These are phyloP conservation scores for Nerophis lumbriciformis DNA, from an alignment of 2,113 vertebrate genomes.

Conservation along the genomic window DNA sequence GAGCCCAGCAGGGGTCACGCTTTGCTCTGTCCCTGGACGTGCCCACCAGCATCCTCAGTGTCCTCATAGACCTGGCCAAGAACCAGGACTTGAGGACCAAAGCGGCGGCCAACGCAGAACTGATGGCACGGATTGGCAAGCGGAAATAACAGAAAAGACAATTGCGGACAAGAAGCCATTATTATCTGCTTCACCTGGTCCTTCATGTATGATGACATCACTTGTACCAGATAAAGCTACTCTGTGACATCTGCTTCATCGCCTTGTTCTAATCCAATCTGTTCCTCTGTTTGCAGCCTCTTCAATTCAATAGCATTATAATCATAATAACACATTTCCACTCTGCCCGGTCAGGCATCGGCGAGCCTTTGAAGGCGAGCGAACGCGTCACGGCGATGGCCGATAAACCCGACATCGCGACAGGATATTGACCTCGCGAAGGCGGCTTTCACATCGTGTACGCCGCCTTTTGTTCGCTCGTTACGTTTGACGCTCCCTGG, in stretches of 20 bases:
- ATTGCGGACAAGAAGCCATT: constrained; percentile 23
- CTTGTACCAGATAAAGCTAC: constrained; percentile 14
- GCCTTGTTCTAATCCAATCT: constrained; percentile 28
- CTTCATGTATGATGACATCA: constrained; percentile 5
- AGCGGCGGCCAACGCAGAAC: constrained; percentile 75
- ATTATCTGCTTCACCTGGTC: constrained; percentile 32
- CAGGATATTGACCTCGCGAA: constrained; percentile 66
- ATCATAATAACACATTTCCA: constrained; percentile 33
- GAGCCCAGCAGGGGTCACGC: constrained; percentile 63
- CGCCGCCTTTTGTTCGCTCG: constrained; percentile 35
- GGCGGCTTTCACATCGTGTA: constrained; percentile 29
- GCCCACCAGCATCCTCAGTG: constrained; percentile 75
- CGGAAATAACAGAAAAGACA: constrained; percentile 61
- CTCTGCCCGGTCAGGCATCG: constrained; percentile 45
- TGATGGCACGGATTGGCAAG: constrained; percentile 78
- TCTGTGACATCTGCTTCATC: constrained; percentile 29
- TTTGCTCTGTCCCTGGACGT: constrained; percentile 79
- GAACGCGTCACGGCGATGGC: constrained; percentile 44
- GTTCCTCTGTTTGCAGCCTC: constrained; percentile 43
- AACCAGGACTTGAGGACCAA: constrained; percentile 79
- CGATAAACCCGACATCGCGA: constrained; percentile 56
- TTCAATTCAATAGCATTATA: constrained; percentile 53
- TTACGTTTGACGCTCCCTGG: constrained; percentile 31
- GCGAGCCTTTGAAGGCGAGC: constrained; percentile 41
- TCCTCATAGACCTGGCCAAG: constrained; percentile 78